Base-by-base conservation (phyloP, 1,140 invertebrate genomes). In the Drosophila novamexicana region DNA sequence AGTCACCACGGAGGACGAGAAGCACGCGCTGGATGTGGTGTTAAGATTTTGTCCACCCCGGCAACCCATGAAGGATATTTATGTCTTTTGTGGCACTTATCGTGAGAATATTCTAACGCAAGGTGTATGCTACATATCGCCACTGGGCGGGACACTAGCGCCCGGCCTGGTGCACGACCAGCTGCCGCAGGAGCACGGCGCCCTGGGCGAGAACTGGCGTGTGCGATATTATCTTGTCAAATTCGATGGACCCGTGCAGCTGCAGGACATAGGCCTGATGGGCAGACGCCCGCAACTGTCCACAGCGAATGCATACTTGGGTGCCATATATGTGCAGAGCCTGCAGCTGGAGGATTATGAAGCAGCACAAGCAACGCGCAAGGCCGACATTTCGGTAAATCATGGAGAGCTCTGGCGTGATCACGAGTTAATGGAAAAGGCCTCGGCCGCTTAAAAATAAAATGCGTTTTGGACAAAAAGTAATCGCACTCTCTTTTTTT, bases 221-320 rank as follows among this genome's bases (percentile, higher is more conserved):
- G 63, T 91, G 4, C 88, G 82, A 2, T 85, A 92, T 53, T 92
- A 90, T 50, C 22, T 90, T 5, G 59, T 53, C 7, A 58, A 52
- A 1, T 91, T 92, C 53, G 81, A 91, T 63, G 82, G 77, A 7
- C 68, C 81, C 9, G 58, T 91, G 9, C 29, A 57, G 2, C 53
- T 92, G 0, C 54, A 70, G 44, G 91, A 92, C 65, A 83, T 92
- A 9, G 91, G 91, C 0, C n/a, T 91, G 0, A 67, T 77, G 22
- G 86, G 81, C 57, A 66, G 72, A 0, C 71, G 78, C 3, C 39
- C 54, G 0, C 2, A n/a, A 10, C 0, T 12, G 2, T 72, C 77
- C 22, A 22, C 8, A 0, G 10, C 64, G 32, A 14, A 64, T 8
- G 53, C 74, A 16, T 54, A 77, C 42, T n/a, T 91, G 22, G 91